Percentiles rank a stretch among this genome's conserved stretches.
Conservation (phyloP, 92 coral and sea anemone species). For the Isaurus tuberculatus region DNA sequence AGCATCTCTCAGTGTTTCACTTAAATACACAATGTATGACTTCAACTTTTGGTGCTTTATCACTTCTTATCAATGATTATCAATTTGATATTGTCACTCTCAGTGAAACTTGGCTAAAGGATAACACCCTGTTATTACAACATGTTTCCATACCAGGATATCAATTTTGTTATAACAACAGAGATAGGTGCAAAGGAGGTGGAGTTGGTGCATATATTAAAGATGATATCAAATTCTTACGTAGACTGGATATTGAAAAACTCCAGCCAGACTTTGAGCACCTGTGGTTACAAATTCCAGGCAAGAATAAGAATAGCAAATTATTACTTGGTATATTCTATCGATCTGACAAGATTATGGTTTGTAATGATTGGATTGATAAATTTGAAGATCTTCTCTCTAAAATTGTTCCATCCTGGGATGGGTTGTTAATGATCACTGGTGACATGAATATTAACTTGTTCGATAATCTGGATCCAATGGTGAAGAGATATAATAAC, state of each 20-base stretch:
- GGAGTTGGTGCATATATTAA: background rate
- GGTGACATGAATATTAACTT: background rate
- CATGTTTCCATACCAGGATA: background rate
- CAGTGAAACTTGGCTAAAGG: too few relatives aligned
- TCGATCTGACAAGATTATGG: background rate
- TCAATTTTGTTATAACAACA: background rate
- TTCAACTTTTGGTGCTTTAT: background rate
- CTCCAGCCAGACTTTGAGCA: background rate
- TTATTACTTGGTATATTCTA: constrained; percentile 9
- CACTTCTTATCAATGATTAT: background rate
- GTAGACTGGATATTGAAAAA: background rate
- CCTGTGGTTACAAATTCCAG: background rate
- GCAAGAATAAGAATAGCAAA: background rate
- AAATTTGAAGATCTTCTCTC: background rate
- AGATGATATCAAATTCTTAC: background rate
- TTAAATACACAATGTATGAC: background rate
- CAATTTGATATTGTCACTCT: background rate
- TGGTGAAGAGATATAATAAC: background rate
- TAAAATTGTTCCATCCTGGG: background rate
- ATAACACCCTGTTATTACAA: too few relatives aligned
- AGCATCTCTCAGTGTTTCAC: background rate
- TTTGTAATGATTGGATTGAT: background rate
- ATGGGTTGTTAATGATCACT: background rate
- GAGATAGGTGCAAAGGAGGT: background rate
- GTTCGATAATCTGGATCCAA: background rate